Conservation (phyloP, 1,140 invertebrate genomes). For the Diploscapter pachys region DNA sequence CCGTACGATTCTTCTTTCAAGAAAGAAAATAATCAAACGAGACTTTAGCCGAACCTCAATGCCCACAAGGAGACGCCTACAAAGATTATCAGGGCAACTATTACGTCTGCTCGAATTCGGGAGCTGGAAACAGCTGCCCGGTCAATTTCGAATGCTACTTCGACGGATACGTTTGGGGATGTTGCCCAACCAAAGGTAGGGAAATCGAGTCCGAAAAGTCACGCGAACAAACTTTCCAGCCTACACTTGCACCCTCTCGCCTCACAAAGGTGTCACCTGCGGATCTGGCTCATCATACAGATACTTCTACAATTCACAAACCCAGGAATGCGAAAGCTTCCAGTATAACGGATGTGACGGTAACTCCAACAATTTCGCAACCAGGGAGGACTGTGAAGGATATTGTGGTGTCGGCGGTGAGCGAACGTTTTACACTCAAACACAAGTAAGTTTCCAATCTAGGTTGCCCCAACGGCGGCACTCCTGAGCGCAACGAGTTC, state of each 20-base stretch:
- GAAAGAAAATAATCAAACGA: neutral
- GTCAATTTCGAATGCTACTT: conserved; percentile 58
- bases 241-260: conserved; percentile 54
- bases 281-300: conserved; percentile 57
- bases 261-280: conserved; percentile 56
- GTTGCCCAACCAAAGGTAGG: conserved; percentile 50
- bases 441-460: neutral
- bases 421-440: too few species aligned
- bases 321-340: conserved; percentile 56
- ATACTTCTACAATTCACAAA: conserved; percentile 58
- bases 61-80: conserved; percentile 56
- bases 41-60: conserved; percentile 56
- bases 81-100: conserved; percentile 59
- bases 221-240: conserved; percentile 34
- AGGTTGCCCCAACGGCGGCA: conserved; percentile 58
- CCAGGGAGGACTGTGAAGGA: conserved; percentile 48
- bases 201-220: conserved; percentile 21
- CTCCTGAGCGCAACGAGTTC: conserved; percentile 57
- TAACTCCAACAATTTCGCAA: conserved; percentile 58
- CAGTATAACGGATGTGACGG: conserved; percentile 57
- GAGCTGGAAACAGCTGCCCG: conserved; percentile 51
- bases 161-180: conserved; percentile 58
- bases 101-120: conserved; percentile 57
- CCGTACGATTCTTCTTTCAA: conserved; percentile 44
- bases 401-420: neutral